Evolutionary conservation across 2,888 invertebrate species (phyloP).

Genomic region (Pemphredon lugubris): DNA sequence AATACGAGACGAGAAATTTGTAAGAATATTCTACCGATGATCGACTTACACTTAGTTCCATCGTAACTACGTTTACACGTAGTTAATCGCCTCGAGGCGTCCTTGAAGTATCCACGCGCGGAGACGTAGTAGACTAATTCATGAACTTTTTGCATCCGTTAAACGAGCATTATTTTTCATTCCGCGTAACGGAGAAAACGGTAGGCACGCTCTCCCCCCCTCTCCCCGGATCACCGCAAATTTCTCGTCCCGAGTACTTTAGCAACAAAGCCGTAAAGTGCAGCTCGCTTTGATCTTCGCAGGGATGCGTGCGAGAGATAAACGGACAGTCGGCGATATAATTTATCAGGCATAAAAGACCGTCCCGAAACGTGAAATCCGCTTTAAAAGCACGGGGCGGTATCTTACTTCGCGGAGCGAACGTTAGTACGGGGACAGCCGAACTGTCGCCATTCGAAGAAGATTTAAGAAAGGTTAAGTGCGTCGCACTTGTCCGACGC

Average conservation of each 20-base stretch:
- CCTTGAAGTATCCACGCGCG: no score
- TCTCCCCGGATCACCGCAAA: not conserved
- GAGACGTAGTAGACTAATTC: no score
- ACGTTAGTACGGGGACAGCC: conserved; percentile 15
- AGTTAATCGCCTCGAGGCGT: no score
- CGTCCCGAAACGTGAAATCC: conserved; percentile 26
- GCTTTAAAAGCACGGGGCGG: conserved; percentile 19
- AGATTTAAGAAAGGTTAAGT: conserved; percentile 24
- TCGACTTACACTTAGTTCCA: no score
- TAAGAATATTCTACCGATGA: no score
- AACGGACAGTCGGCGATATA: conserved; percentile 22
- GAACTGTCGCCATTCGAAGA: conserved; percentile 6
- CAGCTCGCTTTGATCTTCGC: conserved; percentile 19
- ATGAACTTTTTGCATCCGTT: no score
- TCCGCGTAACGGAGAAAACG: no score
- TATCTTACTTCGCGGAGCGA: conserved; percentile 20
- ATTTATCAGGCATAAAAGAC: conserved; percentile 33
- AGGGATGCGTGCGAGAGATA: conserved; percentile 35
- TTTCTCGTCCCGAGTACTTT: not conserved
- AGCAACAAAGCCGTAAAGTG: conserved; percentile 31
- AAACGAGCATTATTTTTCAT: no score
- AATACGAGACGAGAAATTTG: no score
- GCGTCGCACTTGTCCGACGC: conserved; percentile 1
- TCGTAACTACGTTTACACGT: no score
- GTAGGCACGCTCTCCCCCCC: no score